Evolutionary conservation across 2,113 vertebrate species (phyloP), one percentile per base, ranked within the genome.

Genomic region (Tupaia tana): DNA sequence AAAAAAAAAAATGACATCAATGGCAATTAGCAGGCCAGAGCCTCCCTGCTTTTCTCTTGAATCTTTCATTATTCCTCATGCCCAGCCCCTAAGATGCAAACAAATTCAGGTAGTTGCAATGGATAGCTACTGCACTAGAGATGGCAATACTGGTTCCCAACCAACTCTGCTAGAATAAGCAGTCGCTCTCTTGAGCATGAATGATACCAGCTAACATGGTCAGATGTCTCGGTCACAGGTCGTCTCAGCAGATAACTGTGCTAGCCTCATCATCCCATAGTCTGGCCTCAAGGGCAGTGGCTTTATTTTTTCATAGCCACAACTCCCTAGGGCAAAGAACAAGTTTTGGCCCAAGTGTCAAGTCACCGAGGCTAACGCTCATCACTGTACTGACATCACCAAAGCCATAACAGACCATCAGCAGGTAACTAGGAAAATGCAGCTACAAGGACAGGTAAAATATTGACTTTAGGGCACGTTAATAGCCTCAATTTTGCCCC

Each of bases 191-290:
- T 89, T 79, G 18, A 81, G 59, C 16, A 93, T n/a, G 59, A 97
- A 95, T 1, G 69, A 74, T n/a, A 91, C 94, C 83, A 89, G 93
- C 1, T 12, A 64, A 34, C 31, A 9, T 22, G 86, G 90, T 10
- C 95, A 94, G 89, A 91, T 79, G 89, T 95, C 31, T 1, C 0
- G 0, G 24, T 59, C 63, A 95, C 43, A 22, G 69, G 91, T 31
- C 16, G 89, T 96, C 95, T 96, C 87, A 73, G 86, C 82, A 97
- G 96, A 92, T 34, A 94, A 80, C 89, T 83, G 80, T 96, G 86
- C 93, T 95, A 95, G 71, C 70, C 92, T 89, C 77, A 24, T 56
- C 73, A 92, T 83, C 81, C 84, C 87, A 75, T 13, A 54, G 52
- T 81, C 81, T 18, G 86, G 86, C 73, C 75, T 82, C 7, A 3